Conservation (phyloP, 2,113 vertebrate species). For the Xiphophorus maculatus region DNA sequence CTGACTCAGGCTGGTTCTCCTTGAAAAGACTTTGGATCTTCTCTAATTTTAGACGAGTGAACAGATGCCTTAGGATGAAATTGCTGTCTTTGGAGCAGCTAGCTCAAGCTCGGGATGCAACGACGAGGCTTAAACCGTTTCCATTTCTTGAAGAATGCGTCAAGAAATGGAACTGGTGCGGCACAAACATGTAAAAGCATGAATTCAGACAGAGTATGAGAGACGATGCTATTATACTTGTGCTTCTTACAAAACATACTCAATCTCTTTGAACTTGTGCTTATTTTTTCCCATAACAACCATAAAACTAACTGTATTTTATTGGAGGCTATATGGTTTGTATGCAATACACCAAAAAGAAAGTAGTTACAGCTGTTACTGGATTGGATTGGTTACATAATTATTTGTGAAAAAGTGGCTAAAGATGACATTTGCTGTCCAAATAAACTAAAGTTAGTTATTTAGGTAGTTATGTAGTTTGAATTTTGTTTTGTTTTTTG, state of each 20-base stretch:
- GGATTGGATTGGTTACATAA: too few species aligned
- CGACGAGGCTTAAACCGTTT: background rate
- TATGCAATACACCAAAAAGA: too few species aligned
- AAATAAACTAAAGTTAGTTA: too few species aligned
- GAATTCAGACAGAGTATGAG: slow-evolving; percentile 10
- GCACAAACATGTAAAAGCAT: background rate
- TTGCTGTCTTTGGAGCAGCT: slow-evolving; percentile 22
- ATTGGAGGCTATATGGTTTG: background rate
- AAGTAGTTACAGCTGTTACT: too few species aligned
- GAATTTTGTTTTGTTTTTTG: too few species aligned
- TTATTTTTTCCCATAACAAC: background rate
- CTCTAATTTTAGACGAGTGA: slow-evolving; percentile 54
- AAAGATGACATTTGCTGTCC: too few species aligned
- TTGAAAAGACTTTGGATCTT: slow-evolving; percentile 35
- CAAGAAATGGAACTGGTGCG: background rate
- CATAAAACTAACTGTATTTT: background rate
- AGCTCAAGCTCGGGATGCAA: slow-evolving; percentile 6
- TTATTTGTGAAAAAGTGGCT: too few species aligned
- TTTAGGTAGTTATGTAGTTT: too few species aligned
- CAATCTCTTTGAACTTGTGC: background rate
- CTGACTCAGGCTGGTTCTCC: slow-evolving; percentile 22
- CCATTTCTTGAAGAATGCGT: slow-evolving; percentile 19
- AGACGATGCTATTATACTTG: background rate
- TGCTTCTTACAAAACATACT: background rate
- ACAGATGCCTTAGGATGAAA: slow-evolving; percentile 12